Conservation (phyloP, 2,113 vertebrate genomes). For the Dromas ardeola region DNA sequence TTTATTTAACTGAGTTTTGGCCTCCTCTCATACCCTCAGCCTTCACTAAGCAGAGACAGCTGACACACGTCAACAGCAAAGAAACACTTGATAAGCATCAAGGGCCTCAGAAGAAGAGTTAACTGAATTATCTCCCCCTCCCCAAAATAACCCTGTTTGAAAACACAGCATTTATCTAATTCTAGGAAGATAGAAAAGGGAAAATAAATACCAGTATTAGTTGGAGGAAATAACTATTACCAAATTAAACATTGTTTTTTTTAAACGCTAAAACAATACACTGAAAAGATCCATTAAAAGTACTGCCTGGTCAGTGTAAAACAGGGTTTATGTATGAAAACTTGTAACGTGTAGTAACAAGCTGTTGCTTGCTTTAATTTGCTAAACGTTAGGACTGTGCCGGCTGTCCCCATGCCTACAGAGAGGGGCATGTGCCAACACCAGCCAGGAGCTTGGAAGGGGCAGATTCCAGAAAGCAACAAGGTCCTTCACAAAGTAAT, state of each 20-base stretch:
- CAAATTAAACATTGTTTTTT: background rate
- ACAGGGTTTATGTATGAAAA: background rate
- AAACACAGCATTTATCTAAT: background rate
- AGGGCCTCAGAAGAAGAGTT: background rate
- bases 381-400: background rate
- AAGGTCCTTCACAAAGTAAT: background rate
- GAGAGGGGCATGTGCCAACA: fast-evolving
- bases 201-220: background rate
- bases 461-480: background rate
- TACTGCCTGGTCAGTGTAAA: background rate
- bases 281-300: background rate
- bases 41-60: background rate
- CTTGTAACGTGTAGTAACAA: background rate
- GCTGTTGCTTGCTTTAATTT: background rate
- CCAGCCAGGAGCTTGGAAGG: background rate
- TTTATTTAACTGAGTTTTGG: background rate
- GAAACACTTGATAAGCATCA: background rate
- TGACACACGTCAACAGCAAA: background rate
- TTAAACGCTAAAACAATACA: background rate
- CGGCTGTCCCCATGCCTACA: background rate
- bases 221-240: background rate
- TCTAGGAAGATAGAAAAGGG: background rate
- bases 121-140: background rate
- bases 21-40: background rate
- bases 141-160: background rate